Evolutionary conservation across 2,113 vertebrate genomes (phyloP).

Genomic region (Xenopus tropicalis): DNA sequence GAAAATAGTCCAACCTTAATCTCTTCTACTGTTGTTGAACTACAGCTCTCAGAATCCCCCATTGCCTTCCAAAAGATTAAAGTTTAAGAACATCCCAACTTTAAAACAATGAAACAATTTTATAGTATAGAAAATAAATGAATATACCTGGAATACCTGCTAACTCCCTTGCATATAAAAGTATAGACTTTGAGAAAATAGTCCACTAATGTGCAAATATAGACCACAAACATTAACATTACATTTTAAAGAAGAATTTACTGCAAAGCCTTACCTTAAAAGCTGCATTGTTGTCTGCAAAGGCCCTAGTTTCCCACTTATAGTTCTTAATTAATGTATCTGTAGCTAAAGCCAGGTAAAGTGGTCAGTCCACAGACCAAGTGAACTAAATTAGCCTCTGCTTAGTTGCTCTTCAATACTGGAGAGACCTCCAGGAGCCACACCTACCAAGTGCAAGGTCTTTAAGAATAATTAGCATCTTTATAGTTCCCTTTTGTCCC

Average conservation of each 20-base stretch:
- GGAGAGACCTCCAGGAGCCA: neutral
- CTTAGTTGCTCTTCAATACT: neutral
- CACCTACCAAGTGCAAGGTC: neutral
- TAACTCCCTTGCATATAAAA: too few relatives aligned
- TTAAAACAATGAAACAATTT: neutral
- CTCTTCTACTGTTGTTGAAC: too few relatives aligned
- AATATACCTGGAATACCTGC: too few relatives aligned
- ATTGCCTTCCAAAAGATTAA: neutral
- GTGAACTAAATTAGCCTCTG: neutral
- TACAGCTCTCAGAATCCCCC: too few relatives aligned
- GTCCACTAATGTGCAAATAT: too few relatives aligned
- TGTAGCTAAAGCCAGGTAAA: neutral
- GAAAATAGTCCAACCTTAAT: too few relatives aligned
- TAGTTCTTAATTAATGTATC: neutral
- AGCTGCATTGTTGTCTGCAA: neutral
- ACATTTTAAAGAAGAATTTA: neutral
- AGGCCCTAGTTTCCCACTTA: neutral
- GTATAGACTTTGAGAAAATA: too few relatives aligned
- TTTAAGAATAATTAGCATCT: conserved; percentile 5
- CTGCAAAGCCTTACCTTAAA: conserved; percentile 13
- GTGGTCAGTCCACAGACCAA: neutral
- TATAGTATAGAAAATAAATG: too few relatives aligned
- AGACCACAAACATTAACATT: too few relatives aligned
- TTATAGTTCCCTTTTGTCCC: neutral
- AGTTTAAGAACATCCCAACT: neutral